Base-by-base conservation (phyloP, 2,113 vertebrate species). In the Entomyzon cyanotis region DNA sequence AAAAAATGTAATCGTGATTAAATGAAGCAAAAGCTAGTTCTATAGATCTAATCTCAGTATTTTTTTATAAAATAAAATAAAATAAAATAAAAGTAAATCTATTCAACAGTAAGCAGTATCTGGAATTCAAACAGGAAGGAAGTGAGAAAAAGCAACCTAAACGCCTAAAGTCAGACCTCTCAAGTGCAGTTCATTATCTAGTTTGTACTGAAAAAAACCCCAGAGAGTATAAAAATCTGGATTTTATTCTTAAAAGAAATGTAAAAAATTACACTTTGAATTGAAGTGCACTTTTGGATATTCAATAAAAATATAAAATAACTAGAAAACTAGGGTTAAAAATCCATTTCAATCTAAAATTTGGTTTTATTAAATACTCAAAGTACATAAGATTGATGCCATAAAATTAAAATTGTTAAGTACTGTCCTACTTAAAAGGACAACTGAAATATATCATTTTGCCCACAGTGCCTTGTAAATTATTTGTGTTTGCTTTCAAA, bases 401-500 rank as follows among this genome's bases (percentile, higher is more conserved):
- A 64, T 88, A 80, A 97, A 97, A 56, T 87, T 63, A 80, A 84
- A 97, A 75, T 27, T 37, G 21, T 60, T 89, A 84, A 95, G 31
- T 46, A 55, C n/a, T 78, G 14, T 87, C 60, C 49, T 94, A 79
- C 85, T 89, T 92, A 60, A 93, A 52, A 71, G 20, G 23, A 77
- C 15, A 58, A 83, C 42, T 86, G 88, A 95, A 93, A 94, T 76
- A 75, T 37, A n/a, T 69, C 28, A 49, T 87, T 94, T 95, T 88
- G 62, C 76, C 84, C 75, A 82, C 76, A 68, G 15, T 87, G 33
- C 46, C 71, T 87, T 90, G 69, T 90, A 94, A 94, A 91, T 33
- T 90, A 92, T 91, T 94, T 63, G 52, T 63, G 12, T 91, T 95
- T 90, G 78, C 41, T 88, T 73, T 94, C 59, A 42, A 94, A 97